A percentile compares a stretch with the other conserved stretches of the same genome.
Evolutionary conservation across 2,113 vertebrate species (phyloP).

Genomic region (Sinocyclocheilus maitianheensis): DNA sequence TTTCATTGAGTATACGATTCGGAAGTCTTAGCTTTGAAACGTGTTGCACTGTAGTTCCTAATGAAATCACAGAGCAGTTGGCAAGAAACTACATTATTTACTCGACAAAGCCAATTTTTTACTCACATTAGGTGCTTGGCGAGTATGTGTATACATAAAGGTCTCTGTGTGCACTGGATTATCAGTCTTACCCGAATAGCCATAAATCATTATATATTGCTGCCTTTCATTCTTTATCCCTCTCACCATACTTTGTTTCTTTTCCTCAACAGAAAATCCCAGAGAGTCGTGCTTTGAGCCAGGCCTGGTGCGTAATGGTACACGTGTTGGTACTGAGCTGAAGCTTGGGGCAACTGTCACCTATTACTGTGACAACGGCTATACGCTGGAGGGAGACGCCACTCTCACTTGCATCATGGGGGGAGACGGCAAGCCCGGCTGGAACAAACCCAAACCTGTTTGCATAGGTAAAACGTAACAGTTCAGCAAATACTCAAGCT

Average conservation of each 20-base stretch:
- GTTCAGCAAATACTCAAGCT: background rate
- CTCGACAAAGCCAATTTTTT: background rate
- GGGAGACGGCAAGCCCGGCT: slow-evolving; percentile 88
- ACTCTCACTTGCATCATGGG: slow-evolving; percentile 93
- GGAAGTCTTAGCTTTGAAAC: background rate
- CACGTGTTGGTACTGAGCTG: slow-evolving; percentile 85
- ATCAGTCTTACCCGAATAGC: background rate
- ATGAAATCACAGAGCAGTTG: background rate
- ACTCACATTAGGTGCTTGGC: background rate
- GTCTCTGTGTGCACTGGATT: background rate
- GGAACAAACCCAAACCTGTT: slow-evolving; percentile 89
- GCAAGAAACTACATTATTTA: background rate
- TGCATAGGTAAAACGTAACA: slow-evolving; percentile 84
- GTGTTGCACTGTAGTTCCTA: background rate
- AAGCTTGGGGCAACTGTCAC: slow-evolving; percentile 91
- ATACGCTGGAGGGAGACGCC: slow-evolving; percentile 86
- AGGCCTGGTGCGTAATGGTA: slow-evolving; percentile 87
- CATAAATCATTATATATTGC: background rate
- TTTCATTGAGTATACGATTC: background rate
- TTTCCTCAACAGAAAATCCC: slow-evolving; percentile 86
- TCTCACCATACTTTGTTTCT: slow-evolving; percentile 45
- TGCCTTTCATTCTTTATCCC: slow-evolving; percentile 33
- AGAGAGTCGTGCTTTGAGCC: slow-evolving; percentile 97
- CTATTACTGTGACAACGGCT: slow-evolving; percentile 93
- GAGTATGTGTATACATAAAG: background rate